phyloP scores from a whole-genome alignment of 2,888 invertebrate genomes.

The Erebia aethiops region DNA sequence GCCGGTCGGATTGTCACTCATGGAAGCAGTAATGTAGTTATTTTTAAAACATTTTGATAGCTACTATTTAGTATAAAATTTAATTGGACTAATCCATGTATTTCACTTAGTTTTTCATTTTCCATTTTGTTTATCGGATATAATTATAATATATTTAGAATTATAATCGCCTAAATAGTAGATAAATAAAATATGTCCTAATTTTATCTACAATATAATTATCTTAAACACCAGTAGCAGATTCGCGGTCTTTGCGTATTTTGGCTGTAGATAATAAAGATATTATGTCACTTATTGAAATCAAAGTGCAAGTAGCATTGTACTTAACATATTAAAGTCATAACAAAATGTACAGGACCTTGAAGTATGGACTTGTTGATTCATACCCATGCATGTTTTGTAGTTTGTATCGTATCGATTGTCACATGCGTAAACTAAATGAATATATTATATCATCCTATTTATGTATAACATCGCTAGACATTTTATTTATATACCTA shows the following conservation, averaged over 20 bases:
- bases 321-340: not conserved
- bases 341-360: not conserved
- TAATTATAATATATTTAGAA: not conserved
- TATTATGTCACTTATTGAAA: constrained; percentile 2
- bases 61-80: not conserved
- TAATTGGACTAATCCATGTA: not conserved
- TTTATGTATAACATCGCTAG: too few relatives aligned
- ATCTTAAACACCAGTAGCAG: constrained; percentile 7
- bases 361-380: not conserved
- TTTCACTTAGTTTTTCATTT: not conserved
- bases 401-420: not conserved
- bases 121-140: not conserved
- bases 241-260: not conserved
- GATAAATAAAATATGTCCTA: not conserved
- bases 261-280: not conserved
- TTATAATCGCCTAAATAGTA: not conserved
- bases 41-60: too few relatives aligned
- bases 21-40: too few relatives aligned
- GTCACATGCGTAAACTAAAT: not conserved
- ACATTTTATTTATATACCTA: too few relatives aligned
- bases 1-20: too few relatives aligned
- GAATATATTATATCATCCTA: too few relatives aligned
- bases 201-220: constrained; percentile 7
- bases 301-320: not conserved
- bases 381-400: not conserved